These are phyloP conservation scores for Brachyptera putata DNA, from an alignment of 2,888 invertebrate species.

Conservation along the genomic window DNA sequence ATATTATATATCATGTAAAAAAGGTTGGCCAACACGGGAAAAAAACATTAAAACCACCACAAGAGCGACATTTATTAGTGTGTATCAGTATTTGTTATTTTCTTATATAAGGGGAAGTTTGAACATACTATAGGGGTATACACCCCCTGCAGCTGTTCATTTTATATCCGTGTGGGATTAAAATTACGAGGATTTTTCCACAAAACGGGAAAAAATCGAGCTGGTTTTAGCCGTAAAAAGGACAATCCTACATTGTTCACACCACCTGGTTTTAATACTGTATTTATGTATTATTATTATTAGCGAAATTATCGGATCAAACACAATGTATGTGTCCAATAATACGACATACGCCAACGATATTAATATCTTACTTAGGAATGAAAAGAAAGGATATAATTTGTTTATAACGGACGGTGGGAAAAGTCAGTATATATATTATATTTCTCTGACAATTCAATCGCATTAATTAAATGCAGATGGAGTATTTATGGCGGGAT, in stretches of 20 bases:
- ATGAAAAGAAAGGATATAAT: conserved; percentile 10
- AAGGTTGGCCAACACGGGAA: too few species aligned
- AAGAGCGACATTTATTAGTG: neutral
- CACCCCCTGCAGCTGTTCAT: conserved; percentile 1
- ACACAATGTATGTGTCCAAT: neutral
- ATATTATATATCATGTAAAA: too few species aligned
- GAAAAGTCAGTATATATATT: conserved; percentile 9
- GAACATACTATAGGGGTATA: too few species aligned
- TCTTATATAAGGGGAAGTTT: too few species aligned
- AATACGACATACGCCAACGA: conserved; percentile 1
- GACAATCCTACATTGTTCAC: neutral
- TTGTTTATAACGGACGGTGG: conserved; percentile 16
- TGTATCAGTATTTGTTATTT: neutral
- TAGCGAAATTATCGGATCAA: conserved; percentile 3
- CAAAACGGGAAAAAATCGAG: conserved; percentile 9
- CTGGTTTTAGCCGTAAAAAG: neutral
- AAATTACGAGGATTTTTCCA: neutral
- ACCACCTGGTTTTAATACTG: neutral
- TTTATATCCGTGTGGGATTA: neutral
- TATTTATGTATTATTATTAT: neutral
- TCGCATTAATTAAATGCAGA: conserved; percentile 10
- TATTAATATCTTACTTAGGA: conserved; percentile 13
- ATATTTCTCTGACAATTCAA: too few species aligned
- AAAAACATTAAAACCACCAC: too few species aligned
- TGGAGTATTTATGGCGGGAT: conserved; percentile 2